phyloP scores from a whole-genome alignment of 2,888 invertebrate species.

The Caenorhabditis virilis region DNA sequence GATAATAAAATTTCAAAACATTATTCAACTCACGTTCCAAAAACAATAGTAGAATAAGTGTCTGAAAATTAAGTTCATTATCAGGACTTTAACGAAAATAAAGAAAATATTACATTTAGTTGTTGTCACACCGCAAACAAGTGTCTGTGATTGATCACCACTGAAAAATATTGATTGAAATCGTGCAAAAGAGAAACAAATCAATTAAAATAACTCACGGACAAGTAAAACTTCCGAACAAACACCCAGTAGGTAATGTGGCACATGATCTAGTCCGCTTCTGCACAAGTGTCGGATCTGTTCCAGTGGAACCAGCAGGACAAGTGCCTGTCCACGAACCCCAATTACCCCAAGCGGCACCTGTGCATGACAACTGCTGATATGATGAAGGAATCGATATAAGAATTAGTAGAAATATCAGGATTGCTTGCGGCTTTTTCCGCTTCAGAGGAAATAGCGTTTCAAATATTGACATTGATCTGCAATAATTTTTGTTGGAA shows the following conservation, averaged over 20 bases:
- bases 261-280: constrained; percentile 13
- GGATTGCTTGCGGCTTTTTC: too few species aligned
- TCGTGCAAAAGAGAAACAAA: background rate
- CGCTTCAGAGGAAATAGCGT: too few species aligned
- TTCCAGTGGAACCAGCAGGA: constrained; percentile 14
- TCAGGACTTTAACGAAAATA: background rate
- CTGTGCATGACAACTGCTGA: too few species aligned
- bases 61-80: constrained; percentile 11
- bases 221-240: background rate
- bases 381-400: too few species aligned
- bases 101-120: constrained; percentile 7
- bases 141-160: constrained; percentile 14
- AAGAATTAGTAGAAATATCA: too few species aligned
- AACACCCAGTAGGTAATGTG: constrained; percentile 6
- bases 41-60: constrained; percentile 26
- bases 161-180: constrained; percentile 7
- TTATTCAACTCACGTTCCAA: constrained; percentile 30
- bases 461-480: too few species aligned
- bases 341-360: constrained; percentile 35
- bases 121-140: constrained; percentile 32
- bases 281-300: constrained; percentile 26
- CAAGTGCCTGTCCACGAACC: constrained; percentile 24
- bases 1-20: background rate
- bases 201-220: constrained; percentile 4
- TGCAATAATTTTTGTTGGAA: too few species aligned